Base-by-base conservation (phyloP, 35 echinoderm and acorn worm species). In the Holothuria glaberrima region DNA sequence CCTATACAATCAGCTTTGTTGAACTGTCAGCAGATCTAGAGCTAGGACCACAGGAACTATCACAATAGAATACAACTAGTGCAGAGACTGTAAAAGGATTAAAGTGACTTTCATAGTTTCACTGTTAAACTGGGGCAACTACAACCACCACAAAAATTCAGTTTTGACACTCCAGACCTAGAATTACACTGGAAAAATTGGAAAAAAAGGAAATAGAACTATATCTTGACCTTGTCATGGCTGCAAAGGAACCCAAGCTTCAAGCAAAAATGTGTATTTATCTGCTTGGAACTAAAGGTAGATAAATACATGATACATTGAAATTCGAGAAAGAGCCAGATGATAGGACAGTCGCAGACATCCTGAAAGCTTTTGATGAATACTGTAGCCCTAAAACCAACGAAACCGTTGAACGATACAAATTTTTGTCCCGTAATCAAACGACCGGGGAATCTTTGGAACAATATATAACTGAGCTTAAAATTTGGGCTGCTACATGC, bases 371-470 rank as follows among this genome's bases (percentile, higher is more conserved):
- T 18, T 87, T 91, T 68, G 9, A 71, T 63, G 59, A 68, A 3
- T 71, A 91, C 81, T 86, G 82, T 58, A 86, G 29, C 30, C 61
- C 80, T n/a, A 69, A 56, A 71, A 44, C 22, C 38, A 73, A 86
- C 36, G 67, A 85, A 26, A 70, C 81, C 9, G 79, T 41, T 33
- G 90, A 91, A 30, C 34, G 62, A 17, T 91, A 87, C 62, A 85
- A 87, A 36, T 72, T 86, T 74, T 69, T 64, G n/a, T 59, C 29
- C 4, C 25, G n/a, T 12, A 30, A 71, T 36, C 90, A 91, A 64
- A 6, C 35, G 16, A 18, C 62, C 20, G 64, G 76, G 25, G 90
- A 91, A 87, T 28, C 35, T 1, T 35, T 91, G 19, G 81, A 86
- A 52, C 62, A 70, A 31, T 91, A 86, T 59, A 21, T 91, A 0